Evolutionary conservation across 2,113 vertebrate genomes (phyloP).

Genomic region (Calidris pygmaea): DNA sequence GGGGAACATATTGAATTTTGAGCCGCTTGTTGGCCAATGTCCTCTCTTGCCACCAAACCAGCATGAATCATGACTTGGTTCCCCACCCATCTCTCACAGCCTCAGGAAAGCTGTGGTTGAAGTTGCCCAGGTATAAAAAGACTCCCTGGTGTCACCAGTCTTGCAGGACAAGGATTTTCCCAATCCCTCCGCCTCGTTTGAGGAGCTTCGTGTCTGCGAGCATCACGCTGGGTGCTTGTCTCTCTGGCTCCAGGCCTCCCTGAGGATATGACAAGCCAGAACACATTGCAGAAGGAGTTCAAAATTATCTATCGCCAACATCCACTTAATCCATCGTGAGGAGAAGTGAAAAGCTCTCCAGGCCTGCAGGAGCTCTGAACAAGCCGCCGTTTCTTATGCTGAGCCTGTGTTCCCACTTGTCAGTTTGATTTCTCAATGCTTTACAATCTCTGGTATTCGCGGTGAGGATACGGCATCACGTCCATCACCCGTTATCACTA

Average conservation of each 20-base stretch:
- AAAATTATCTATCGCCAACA: slow-evolving; percentile 57
- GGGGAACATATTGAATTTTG: background rate
- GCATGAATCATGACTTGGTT: background rate
- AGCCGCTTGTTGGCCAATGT: accelerated
- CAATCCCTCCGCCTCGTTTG: background rate
- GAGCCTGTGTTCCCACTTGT: slow-evolving; percentile 57
- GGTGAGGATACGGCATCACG: slow-evolving; percentile 27
- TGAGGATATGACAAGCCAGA: slow-evolving; percentile 35
- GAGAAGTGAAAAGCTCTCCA: slow-evolving; percentile 50
- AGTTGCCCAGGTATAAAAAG: background rate
- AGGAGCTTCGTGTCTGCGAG: background rate
- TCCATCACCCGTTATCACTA: slow-evolving; percentile 61
- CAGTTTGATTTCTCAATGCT: slow-evolving; percentile 70
- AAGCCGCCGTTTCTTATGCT: slow-evolving; percentile 38
- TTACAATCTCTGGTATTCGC: slow-evolving; percentile 50
- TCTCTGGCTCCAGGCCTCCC: background rate
- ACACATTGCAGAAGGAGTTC: slow-evolving; percentile 47
- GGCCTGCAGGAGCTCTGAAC: slow-evolving; percentile 41
- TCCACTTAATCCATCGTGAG: slow-evolving; percentile 61
- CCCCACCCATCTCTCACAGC: background rate
- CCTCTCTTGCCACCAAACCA: background rate
- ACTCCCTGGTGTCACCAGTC: background rate
- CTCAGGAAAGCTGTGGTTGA: accelerated
- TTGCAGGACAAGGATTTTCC: background rate
- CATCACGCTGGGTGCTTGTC: background rate